These are phyloP conservation scores for Cephus cinctus DNA, from an alignment of 1,140 invertebrate genomes.

Conservation along the genomic window DNA sequence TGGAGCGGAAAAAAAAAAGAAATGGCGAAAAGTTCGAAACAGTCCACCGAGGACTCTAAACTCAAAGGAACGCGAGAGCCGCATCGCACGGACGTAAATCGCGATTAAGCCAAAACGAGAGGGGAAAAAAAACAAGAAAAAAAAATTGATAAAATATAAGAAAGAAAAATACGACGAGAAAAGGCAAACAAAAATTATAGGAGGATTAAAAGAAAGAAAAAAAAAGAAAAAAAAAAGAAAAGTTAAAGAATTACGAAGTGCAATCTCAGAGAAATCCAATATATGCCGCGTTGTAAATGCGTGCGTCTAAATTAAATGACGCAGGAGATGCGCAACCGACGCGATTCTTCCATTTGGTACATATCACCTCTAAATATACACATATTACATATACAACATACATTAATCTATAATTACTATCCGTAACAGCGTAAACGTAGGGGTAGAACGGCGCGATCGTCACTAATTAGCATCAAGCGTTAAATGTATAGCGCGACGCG, in stretches of 20 bases:
- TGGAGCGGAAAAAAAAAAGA: not conserved
- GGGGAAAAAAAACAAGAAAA: conserved; percentile 8
- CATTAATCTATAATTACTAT: conserved; percentile 18
- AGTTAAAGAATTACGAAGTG: conserved; percentile 1
- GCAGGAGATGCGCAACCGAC: conserved; percentile 12
- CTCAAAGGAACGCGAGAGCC: no score
- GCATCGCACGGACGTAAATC: no score
- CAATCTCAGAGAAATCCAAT: no score
- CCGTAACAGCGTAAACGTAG: not conserved
- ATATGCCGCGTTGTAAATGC: conserved; percentile 21
- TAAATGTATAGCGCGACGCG: not conserved
- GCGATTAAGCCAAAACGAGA: not conserved
- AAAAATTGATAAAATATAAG: not conserved
- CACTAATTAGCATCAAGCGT: not conserved
- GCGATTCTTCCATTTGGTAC: conserved; percentile 57
- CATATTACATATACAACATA: conserved; percentile 25
- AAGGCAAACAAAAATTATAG: not conserved
- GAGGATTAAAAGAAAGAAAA: not conserved
- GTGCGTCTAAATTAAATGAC: not conserved
- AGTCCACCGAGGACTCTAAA: not conserved
- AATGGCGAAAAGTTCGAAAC: not conserved
- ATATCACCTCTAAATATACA: conserved; percentile 48
- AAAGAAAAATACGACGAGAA: not conserved
- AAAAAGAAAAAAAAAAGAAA: not conserved
- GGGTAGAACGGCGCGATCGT: not conserved